Conservation (phyloP, 1,140 invertebrate genomes). For the Drosophila mauritiana region DNA sequence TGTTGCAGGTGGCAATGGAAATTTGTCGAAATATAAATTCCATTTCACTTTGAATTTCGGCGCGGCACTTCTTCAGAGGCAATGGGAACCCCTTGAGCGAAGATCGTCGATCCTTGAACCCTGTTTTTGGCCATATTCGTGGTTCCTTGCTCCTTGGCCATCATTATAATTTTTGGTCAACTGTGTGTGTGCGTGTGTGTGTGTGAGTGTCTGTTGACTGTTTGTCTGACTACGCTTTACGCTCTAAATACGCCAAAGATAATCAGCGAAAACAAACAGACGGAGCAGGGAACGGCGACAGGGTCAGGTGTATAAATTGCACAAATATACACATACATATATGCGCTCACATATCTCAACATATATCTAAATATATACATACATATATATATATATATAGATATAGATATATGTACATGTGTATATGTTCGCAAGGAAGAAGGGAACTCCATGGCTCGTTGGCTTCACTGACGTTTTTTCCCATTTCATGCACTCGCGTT, state of each 20-base stretch:
- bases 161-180: conserved; percentile 43
- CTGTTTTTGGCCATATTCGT: neutral
- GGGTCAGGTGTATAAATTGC: conserved; percentile 79
- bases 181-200: neutral
- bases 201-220: conserved; percentile 14
- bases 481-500: conserved; percentile 18
- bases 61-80: conserved; percentile 42
- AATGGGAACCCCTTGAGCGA: conserved; percentile 1
- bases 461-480: conserved; percentile 35
- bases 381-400: neutral
- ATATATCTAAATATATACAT: conserved; percentile 19
- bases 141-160: conserved; percentile 21
- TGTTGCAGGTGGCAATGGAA: conserved; percentile 47
- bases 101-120: conserved; percentile 8
- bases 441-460: conserved; percentile 58
- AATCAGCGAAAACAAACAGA: conserved; percentile 84
- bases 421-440: conserved; percentile 15
- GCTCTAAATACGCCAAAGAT: conserved; percentile 84
- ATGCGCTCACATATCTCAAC: conserved; percentile 27
- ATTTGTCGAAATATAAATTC: conserved; percentile 56
- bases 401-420: neutral
- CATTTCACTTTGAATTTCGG: conserved; percentile 56
- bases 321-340: conserved; percentile 34
- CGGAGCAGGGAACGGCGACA: conserved; percentile 50
- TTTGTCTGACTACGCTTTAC: conserved; percentile 84